Evolutionary conservation across 2,888 invertebrate genomes (phyloP), one percentile per base, ranked within the genome.

Genomic region (Tinea trinotella): DNA sequence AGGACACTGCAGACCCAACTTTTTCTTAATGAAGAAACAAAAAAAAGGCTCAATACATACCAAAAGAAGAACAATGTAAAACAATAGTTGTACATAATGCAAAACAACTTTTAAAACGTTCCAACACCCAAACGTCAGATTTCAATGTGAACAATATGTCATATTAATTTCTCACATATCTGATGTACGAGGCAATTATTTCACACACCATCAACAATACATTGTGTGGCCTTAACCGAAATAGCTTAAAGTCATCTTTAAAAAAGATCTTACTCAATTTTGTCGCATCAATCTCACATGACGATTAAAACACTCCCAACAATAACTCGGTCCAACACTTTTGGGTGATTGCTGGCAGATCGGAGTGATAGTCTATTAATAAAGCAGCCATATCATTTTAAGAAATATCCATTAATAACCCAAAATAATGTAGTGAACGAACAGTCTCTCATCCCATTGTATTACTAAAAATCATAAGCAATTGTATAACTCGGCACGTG

Each of bases 231-330:
- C 50, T 50, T 50, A 50, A 50, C 50, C 50, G 24, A 50, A n/a
- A 50, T 50, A 50, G 12, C 22, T 13, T 50, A 24, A 50, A 50
- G 12, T 50, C 50, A 24, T 50, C 50, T 50, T 50, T 50, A 50
- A 67, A 68, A 20, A 63, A 62, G 64, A 62, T 64, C 64, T 76
- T 71, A 64, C 68, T 62, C 63, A 64, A 66, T 60, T 57, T 24
- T 73, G 80, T 76, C 78, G 66, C 69, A 81, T 81, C 72, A 81
- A 81, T 82, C 81, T 77, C 71, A 65, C 62, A 59, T 60, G 71
- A 67, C 76, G 67, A 76, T 75, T 74, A 73, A 74, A 76, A 74
- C 24, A 24, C 6, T 9, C 9, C 24, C 24, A 5, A 24, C 9
- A 5, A 24, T 24, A 24, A 7, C 9, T 24, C n/a, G n/a, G n/a